Percentiles rank a stretch among this genome's conserved stretches.
phyloP scores from a whole-genome alignment of 2,888 invertebrate species.

The Morinoia aosen region DNA sequence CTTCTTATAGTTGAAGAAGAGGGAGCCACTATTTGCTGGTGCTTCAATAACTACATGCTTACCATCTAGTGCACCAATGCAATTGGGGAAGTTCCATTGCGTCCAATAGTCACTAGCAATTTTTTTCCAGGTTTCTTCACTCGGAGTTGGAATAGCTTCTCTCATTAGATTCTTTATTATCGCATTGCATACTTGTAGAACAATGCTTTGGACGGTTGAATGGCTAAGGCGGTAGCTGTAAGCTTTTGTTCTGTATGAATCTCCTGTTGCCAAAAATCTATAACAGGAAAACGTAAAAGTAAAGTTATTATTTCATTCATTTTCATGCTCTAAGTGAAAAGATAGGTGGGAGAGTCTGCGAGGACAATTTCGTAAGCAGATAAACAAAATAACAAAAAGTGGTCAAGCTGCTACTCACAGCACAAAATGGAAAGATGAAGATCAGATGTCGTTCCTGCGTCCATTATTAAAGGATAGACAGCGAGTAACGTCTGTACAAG shows the following conservation, averaged over 20 bases:
- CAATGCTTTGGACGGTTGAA: too few species aligned
- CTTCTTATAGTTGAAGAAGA: constrained; percentile 58
- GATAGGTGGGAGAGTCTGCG: constrained; percentile 46
- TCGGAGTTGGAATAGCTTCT: too few species aligned
- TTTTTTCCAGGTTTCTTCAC: constrained; percentile 27
- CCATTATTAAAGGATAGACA: too few species aligned
- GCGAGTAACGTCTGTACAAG: neutral
- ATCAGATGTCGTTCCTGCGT: too few species aligned
- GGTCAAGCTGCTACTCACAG: too few species aligned
- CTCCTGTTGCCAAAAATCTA: constrained; percentile 36
- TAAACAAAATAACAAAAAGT: too few species aligned
- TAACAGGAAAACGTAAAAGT: too few species aligned
- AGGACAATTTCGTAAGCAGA: neutral
- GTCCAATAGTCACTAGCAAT: constrained; percentile 55
- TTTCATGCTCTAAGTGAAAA: neutral
- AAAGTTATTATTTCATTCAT: too few species aligned
- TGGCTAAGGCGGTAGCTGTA: too few species aligned
- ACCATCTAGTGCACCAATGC: too few species aligned
- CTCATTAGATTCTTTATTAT: neutral
- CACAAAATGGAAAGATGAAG: too few species aligned
- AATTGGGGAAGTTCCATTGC: too few species aligned
- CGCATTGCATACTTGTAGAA: neutral
- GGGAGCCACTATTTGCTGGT: constrained; percentile 58
- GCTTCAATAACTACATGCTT: neutral
- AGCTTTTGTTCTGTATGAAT: constrained; percentile 16